Evolutionary conservation across 2,888 invertebrate species (phyloP).

Genomic region (Cartodere bifasciata): DNA sequence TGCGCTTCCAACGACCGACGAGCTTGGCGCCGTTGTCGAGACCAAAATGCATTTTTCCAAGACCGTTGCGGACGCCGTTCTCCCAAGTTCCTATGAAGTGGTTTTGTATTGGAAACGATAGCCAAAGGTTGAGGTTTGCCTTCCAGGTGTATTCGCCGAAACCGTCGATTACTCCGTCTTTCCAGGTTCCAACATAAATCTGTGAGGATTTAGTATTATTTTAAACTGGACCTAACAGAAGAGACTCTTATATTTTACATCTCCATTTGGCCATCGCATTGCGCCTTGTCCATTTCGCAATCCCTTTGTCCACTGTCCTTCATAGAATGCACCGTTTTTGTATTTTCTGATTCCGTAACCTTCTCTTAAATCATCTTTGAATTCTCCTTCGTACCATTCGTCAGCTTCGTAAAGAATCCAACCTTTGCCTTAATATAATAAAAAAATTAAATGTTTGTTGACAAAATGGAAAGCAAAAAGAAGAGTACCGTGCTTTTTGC

Average conservation of each 20-base stretch:
- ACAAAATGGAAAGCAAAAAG: constrained; percentile 3
- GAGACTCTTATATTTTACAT: constrained; percentile 32
- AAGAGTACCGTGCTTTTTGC: constrained; percentile 28
- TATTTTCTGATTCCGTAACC: constrained; percentile 44
- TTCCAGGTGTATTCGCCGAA: constrained; percentile 48
- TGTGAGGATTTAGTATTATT: constrained; percentile 19
- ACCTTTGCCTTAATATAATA: constrained; percentile 23
- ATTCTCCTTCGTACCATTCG: constrained; percentile 36
- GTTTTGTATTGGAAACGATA: constrained; percentile 41
- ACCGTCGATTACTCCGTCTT: constrained; percentile 42
- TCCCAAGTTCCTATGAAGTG: constrained; percentile 44
- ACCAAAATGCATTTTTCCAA: constrained; percentile 39
- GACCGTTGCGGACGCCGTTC: constrained; percentile 41
- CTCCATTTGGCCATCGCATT: constrained; percentile 48
- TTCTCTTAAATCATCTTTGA: constrained; percentile 32
- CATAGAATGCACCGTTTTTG: constrained; percentile 41
- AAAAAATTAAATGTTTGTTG: constrained; percentile 1
- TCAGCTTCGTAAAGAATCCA: constrained; percentile 28
- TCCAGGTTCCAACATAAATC: constrained; percentile 49
- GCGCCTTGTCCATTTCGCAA: constrained; percentile 43
- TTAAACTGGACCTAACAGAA: constrained; percentile 4
- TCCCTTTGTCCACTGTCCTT: constrained; percentile 42
- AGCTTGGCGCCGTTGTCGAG: constrained; percentile 41
- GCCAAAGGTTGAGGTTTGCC: constrained; percentile 37
- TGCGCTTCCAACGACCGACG: constrained; percentile 41